A percentile compares a stretch with the other conserved stretches of the same genome.
These are phyloP conservation scores for Oncopodura yosiiana DNA, from an alignment of 1,140 invertebrate genomes.

Conservation along the genomic window DNA sequence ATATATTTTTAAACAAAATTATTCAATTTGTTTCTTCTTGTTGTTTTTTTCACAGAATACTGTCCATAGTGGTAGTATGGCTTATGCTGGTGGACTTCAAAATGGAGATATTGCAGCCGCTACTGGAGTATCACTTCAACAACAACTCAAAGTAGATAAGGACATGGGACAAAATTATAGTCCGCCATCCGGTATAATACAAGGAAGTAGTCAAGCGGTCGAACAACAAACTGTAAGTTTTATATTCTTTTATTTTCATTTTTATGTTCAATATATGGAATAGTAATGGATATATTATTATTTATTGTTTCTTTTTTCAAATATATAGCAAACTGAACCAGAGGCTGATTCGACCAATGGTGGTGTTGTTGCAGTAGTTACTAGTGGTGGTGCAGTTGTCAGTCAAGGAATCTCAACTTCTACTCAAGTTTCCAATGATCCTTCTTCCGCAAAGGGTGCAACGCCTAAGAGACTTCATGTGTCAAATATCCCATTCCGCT, in stretches of 20 bases:
- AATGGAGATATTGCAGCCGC: slow-evolving; percentile 30
- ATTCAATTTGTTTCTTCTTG: too few species aligned
- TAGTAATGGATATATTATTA: too few species aligned
- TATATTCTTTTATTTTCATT: background rate
- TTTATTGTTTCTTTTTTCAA: slow-evolving; percentile 29
- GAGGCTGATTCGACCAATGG: slow-evolving; percentile 38
- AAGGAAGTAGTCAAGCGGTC: slow-evolving; percentile 29
- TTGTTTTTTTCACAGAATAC: slow-evolving; percentile 69
- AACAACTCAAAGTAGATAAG: slow-evolving; percentile 30
- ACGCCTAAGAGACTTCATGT: slow-evolving; percentile 81
- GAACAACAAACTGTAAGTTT: slow-evolving; percentile 33
- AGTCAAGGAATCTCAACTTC: slow-evolving; percentile 34
- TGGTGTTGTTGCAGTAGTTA: slow-evolving; percentile 4
- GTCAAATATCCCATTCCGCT: slow-evolving; percentile 98
- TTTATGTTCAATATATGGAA: background rate
- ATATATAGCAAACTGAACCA: slow-evolving; percentile 46
- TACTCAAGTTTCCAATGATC: slow-evolving; percentile 34
- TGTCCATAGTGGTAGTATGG: slow-evolving; percentile 71
- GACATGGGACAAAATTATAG: slow-evolving; percentile 26
- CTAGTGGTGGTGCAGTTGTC: slow-evolving; percentile 28
- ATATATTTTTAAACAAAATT: too few species aligned
- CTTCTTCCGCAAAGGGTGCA: slow-evolving; percentile 34
- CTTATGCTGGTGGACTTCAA: slow-evolving; percentile 27
- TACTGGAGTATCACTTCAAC: slow-evolving; percentile 28
- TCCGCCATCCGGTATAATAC: background rate